Base-by-base conservation (phyloP, 2,888 invertebrate genomes). In the Vanessa cardui region DNA sequence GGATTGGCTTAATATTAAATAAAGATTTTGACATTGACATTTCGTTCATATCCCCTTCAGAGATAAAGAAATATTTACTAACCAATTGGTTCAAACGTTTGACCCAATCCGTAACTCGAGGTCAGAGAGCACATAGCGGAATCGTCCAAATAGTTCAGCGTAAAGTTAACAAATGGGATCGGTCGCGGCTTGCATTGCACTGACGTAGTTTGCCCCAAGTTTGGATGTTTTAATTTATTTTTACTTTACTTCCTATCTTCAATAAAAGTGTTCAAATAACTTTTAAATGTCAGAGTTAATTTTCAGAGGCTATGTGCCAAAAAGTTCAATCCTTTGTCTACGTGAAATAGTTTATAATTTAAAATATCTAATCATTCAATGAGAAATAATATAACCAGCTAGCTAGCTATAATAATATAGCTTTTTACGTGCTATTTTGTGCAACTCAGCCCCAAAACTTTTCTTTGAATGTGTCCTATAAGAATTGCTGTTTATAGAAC, bases 131-230 rank as follows among this genome's bases (percentile, higher is more conserved):
- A 50, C 67, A 62, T 63, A 62, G 60, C 46, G 61, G 45, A 62
- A 69, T 68, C 63, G 67, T 65, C 68, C 70, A 70, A 67, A 72
- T 69, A 72, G 89, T 86, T 87, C 83, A 84, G 84, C 85, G 86
- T 80, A 85, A 89, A 88, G 86, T 88, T 89, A 89, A 90, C 90
- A 86, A 88, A 90, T 90, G 88, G 90, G 81, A 84, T 85, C 83
- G 84, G 83, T 80, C 84, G 83, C 78, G 82, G 82, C 81, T 82
- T 85, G 84, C 85, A 83, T 84, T 78, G 82, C 83, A 78, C 73
- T 74, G 67, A 78, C 72, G 46, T 65, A 7, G 67, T 68, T 20
- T 81, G 87, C 82, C 72, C 46, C 77, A 85, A 84, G 78, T 64
- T 49, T 2, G 20, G 54, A 66, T 66, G 65, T 60, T 47, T 66